phyloP scores from a whole-genome alignment of 2,113 vertebrate species.

The Alexandromys fortis region DNA sequence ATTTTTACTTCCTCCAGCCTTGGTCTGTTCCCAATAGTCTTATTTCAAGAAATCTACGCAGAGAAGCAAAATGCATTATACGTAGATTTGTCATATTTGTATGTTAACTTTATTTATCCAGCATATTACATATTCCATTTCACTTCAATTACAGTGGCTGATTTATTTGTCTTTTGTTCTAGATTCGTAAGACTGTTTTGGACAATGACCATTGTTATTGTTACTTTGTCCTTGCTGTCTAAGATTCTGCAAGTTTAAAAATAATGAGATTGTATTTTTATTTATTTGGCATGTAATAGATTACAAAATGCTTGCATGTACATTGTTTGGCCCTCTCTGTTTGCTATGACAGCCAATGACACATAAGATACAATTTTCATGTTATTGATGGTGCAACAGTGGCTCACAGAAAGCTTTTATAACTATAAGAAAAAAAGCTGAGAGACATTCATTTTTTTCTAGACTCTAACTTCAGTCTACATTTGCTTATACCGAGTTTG shows the following conservation, averaged over 20 bases:
- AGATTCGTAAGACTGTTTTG: not conserved
- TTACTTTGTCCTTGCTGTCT: slow-evolving; percentile 28
- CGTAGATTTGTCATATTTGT: not conserved
- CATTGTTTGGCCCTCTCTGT: not conserved
- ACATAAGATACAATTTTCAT: not conserved
- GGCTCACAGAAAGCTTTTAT: not conserved
- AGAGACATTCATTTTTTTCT: not conserved
- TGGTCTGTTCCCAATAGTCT: not conserved
- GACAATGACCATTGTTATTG: not conserved
- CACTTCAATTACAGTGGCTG: not conserved
- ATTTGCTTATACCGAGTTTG: not conserved
- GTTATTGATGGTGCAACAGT: not conserved
- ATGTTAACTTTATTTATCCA: slow-evolving; percentile 28
- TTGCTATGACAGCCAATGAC: not conserved
- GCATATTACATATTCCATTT: not conserved
- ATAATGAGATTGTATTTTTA: not conserved
- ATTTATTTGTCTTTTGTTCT: not conserved
- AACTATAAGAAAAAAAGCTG: not conserved
- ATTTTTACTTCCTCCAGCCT: not conserved
- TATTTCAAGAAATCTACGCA: not conserved
- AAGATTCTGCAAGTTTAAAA: not conserved
- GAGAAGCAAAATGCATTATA: not conserved
- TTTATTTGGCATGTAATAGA: slow-evolving; percentile 32
- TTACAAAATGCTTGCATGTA: slow-evolving; percentile 7
- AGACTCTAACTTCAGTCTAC: not conserved